These are phyloP conservation scores for Cladorhizidae sp. DNA, from an alignment of 37 sponge, comb jelly and placozoan genomes.

Conservation along the genomic window DNA sequence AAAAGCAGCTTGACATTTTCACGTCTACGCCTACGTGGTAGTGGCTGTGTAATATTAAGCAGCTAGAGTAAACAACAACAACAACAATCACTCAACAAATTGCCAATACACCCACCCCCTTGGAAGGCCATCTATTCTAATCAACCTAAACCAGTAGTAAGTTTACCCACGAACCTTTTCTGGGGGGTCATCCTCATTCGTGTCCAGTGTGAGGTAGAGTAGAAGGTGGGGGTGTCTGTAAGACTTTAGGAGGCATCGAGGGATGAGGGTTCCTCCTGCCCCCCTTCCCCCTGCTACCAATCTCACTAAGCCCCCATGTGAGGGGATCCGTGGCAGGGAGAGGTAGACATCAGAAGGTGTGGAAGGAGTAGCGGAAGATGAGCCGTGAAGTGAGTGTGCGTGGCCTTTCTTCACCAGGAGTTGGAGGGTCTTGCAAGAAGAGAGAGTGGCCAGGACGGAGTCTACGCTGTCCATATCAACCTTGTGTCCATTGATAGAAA, in stretches of 20 bases:
- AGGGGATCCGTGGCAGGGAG: neutral
- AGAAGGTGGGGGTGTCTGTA: slow-evolving; percentile 29
- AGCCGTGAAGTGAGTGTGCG: neutral
- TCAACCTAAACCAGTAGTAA: no score
- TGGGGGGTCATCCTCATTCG: slow-evolving; percentile 58
- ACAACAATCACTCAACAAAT: no score
- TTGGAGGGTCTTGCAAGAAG: neutral
- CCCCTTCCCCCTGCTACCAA: slow-evolving; percentile 18
- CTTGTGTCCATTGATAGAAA: slow-evolving; percentile 17
- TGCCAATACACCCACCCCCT: no score
- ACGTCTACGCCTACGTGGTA: no score
- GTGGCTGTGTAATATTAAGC: no score
- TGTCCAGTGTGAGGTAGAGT: slow-evolving; percentile 69
- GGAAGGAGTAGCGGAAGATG: neutral
- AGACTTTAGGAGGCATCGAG: neutral
- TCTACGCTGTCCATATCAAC: slow-evolving; percentile 42
- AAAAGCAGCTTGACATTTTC: no score
- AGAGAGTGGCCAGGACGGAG: slow-evolving; percentile 8
- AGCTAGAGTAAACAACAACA: no score
- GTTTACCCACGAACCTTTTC: slow-evolving; percentile 41
- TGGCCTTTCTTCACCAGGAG: neutral
- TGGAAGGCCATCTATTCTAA: no score
- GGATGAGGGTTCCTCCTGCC: neutral
- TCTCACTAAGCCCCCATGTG: slow-evolving; percentile 13
- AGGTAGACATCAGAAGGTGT: neutral